Percentiles rank a stretch among this genome's conserved stretches.
Conservation (phyloP, 2,797 vertebrate species). For the Botia almorhae region DNA sequence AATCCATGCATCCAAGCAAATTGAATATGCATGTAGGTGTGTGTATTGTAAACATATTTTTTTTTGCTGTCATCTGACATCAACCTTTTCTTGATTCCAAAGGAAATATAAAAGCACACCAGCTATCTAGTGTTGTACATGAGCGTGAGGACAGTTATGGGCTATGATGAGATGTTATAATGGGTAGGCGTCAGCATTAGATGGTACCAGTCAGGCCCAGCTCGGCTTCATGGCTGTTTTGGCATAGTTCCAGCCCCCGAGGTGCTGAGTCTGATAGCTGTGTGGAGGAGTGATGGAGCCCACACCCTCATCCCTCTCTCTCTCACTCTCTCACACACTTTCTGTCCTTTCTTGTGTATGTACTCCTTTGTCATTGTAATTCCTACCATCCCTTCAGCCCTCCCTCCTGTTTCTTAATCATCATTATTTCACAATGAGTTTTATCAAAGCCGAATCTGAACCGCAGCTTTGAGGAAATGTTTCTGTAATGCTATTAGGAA, state of each 20-base stretch:
- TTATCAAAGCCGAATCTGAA: conserved; percentile 43
- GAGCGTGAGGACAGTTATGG: conserved; percentile 30
- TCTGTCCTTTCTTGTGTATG: background rate
- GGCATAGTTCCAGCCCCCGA: conserved; percentile 52
- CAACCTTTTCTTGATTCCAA: conserved; percentile 1
- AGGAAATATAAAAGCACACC: conserved; percentile 13
- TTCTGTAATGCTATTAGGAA: conserved; percentile 29
- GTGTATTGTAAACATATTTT: no score
- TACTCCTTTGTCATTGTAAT: conserved; percentile 21
- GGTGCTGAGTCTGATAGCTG: conserved; percentile 60
- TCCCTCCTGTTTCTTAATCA: conserved; percentile 27
- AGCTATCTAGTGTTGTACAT: conserved; percentile 18
- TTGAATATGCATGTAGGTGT: conserved; percentile 6
- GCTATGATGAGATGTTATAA: conserved; percentile 30
- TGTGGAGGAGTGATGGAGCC: conserved; percentile 47
- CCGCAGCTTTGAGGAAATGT: conserved; percentile 38
- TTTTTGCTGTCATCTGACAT: background rate
- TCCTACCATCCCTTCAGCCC: background rate
- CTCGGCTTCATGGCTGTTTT: conserved; percentile 38
- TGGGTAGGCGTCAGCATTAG: conserved; percentile 36
- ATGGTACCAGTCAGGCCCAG: conserved; percentile 55
- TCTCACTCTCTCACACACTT: background rate
- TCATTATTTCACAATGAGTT: conserved; percentile 27
- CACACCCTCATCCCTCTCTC: conserved; percentile 5
- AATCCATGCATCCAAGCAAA: background rate